These are phyloP conservation scores for Drosophila albomicans DNA, from an alignment of 1,140 invertebrate genomes.

Conservation along the genomic window DNA sequence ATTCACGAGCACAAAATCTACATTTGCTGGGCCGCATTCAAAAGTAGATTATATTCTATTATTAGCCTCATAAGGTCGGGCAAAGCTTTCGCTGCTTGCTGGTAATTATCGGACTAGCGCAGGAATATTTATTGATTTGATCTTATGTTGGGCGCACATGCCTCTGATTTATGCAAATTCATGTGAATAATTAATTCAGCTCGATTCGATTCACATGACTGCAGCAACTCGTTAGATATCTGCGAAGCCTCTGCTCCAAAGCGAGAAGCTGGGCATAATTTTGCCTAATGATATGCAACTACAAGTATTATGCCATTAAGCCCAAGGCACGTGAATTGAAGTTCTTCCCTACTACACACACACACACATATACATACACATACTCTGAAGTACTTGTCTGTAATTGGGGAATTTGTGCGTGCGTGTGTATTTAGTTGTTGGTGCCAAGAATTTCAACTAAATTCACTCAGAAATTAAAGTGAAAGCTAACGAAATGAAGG, in stretches of 20 bases:
- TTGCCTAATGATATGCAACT: conserved; percentile 36
- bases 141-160: conserved; percentile 47
- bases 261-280: conserved; percentile 15
- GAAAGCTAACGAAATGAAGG: neutral
- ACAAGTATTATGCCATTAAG: conserved; percentile 3
- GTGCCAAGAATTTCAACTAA: conserved; percentile 3
- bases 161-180: conserved; percentile 58
- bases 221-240: neutral
- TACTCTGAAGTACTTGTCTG: neutral
- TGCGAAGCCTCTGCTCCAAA: neutral
- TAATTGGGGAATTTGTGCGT: conserved; percentile 5
- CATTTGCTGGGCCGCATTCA: conserved; percentile 21
- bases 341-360: neutral
- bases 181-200: conserved; percentile 62
- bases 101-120: conserved; percentile 24
- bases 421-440: neutral
- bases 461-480: neutral
- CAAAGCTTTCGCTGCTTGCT: neutral
- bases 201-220: conserved; percentile 6
- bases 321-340: conserved; percentile 19
- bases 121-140: neutral
- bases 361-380: no score
- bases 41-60: conserved; percentile 58
- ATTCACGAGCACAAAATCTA: conserved; percentile 21
- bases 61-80: conserved; percentile 26